These are phyloP conservation scores for Baccha elongata DNA, from an alignment of 2,888 invertebrate species.

Conservation along the genomic window DNA sequence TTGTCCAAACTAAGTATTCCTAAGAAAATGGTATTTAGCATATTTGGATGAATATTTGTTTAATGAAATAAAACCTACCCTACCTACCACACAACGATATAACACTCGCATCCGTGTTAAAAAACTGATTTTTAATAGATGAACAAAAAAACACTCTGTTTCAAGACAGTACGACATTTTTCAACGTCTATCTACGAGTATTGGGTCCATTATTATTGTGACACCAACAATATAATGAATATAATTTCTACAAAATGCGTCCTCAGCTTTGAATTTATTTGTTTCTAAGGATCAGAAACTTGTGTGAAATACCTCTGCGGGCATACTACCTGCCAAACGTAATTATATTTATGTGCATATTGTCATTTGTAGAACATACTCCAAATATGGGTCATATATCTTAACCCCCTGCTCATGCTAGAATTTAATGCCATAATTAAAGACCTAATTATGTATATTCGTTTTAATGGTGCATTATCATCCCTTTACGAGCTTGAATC, in stretches of 20 bases:
- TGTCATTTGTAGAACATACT: conserved; percentile 71
- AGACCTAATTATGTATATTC: conserved; percentile 71
- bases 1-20: too few species aligned
- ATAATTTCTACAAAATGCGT: conserved; percentile 18
- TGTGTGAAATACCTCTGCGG: conserved; percentile 42
- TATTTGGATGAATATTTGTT: too few species aligned
- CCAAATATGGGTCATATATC: conserved; percentile 71
- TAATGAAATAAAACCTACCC: too few species aligned
- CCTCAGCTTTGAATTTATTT: conserved; percentile 52
- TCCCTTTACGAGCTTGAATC: conserved; percentile 62
- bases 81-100: too few species aligned
- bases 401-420: conserved; percentile 59
- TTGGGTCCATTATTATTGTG: too few species aligned
- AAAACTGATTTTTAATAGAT: too few species aligned
- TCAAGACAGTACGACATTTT: too few species aligned
- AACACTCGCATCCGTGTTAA: too few species aligned
- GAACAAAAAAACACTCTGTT: too few species aligned
- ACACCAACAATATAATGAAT: neutral
- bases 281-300: conserved; percentile 15
- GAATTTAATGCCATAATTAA: conserved; percentile 71
- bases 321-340: conserved; percentile 66
- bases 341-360: conserved; percentile 72
- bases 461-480: conserved; percentile 72
- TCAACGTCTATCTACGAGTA: too few species aligned
- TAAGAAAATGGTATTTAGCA: too few species aligned